Percentiles rank a stretch among this genome's conserved stretches.
These are phyloP conservation scores for Petrolisthes cinctipes DNA, from an alignment of 2,888 invertebrate species.

Conservation along the genomic window DNA sequence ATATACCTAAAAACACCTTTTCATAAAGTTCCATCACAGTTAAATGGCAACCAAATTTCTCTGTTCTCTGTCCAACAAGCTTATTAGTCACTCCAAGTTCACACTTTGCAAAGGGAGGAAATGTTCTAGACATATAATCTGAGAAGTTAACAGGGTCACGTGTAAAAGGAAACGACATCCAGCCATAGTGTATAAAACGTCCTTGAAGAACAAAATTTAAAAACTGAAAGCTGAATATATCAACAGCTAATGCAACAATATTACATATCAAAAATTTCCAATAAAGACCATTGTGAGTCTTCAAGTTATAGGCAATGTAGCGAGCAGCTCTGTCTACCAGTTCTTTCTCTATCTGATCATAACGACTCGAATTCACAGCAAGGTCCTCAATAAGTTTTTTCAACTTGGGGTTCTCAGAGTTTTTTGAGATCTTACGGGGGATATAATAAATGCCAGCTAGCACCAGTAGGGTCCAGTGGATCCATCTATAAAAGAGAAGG, in stretches of 20 bases:
- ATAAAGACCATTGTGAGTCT: slow-evolving; percentile 65
- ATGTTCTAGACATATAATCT: slow-evolving; percentile 65
- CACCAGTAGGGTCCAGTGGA: slow-evolving; percentile 65
- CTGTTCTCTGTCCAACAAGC: slow-evolving; percentile 58
- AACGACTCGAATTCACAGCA: slow-evolving; percentile 60
- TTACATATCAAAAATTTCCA: slow-evolving; percentile 64
- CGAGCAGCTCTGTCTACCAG: slow-evolving; percentile 63
- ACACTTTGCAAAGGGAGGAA: slow-evolving; percentile 65
- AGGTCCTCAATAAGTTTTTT: slow-evolving; percentile 65
- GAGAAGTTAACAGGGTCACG: slow-evolving; percentile 65
- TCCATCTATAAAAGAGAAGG: slow-evolving; percentile 65
- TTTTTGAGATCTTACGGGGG: slow-evolving; percentile 64
- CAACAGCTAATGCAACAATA: slow-evolving; percentile 61
- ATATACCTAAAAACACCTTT: slow-evolving; percentile 63
- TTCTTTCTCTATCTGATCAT: slow-evolving; percentile 64
- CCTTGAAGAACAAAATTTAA: slow-evolving; percentile 64
- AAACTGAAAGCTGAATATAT: slow-evolving; percentile 63
- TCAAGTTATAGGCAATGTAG: slow-evolving; percentile 62
- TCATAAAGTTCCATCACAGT: slow-evolving; percentile 66
- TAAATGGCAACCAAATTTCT: slow-evolving; percentile 64
- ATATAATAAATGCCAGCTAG: slow-evolving; percentile 65
- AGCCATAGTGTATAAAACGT: slow-evolving; percentile 62
- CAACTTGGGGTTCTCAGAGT: slow-evolving; percentile 65
- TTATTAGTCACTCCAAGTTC: slow-evolving; percentile 55
- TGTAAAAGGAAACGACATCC: slow-evolving; percentile 63